Base-by-base conservation (phyloP, 2,113 vertebrate genomes). In the Eolophus roseicapilla region DNA sequence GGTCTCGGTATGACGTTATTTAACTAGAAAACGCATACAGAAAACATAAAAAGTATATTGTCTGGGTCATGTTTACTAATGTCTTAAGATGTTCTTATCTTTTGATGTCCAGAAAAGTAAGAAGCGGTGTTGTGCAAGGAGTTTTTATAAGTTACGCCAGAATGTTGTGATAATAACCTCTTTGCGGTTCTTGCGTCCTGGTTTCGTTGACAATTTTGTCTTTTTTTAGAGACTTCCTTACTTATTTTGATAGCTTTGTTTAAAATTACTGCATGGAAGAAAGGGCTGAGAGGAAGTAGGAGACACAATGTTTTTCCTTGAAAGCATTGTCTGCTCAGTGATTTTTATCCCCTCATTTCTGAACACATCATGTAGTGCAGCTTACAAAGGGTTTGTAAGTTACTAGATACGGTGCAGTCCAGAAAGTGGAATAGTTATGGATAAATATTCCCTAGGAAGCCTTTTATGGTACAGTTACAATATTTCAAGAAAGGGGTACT, bases 1-100 rank as follows among this genome's bases (percentile, higher is more conserved):
- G 10, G 57, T 86, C 55, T 86, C 10, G 81, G 27, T 73, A 75
- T 57, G 74, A 97, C 92, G 44, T 44, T 71, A 95, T 75, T 97
- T 93, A 93, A 64, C 50, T 41, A 92, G 79, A 95, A 91, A 86
- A 31, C 68, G 29, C 59, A 70, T 59, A 20, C 37, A 91, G 90
- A 68, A 62, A 37, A 63, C 63, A 73, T 59, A 46, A 77, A 71
- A 90, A 81, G 24, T 88, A 53, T 46, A 47, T 55, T 75, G 53
- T 71, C 28, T 81, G 24, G 70, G 35, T 95, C 87, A 31, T 67
- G 57, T 93, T 92, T 49, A 43, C 52, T 52, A 39, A 71, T 52
- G 7, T 16, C 73, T 79, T 85, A 37, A 92, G 91, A 47, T 84
- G 7, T 35, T 85, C 25, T 31, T 53, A 67, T 87, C 94, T 83